phyloP scores from a whole-genome alignment of 2,888 invertebrate genomes.

The Phrixothrix hirtus region DNA sequence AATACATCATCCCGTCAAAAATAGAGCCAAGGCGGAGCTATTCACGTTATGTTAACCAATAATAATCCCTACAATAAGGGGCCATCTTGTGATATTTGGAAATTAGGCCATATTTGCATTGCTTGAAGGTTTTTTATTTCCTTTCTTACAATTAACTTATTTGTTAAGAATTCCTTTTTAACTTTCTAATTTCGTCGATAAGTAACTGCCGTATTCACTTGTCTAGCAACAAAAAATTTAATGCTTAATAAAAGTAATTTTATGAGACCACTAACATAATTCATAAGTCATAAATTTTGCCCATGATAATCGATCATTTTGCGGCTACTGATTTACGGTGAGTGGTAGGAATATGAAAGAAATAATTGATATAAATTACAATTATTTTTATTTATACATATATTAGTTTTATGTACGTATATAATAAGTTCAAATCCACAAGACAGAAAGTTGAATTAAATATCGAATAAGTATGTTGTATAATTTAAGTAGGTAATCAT shows the following conservation, averaged over 20 bases:
- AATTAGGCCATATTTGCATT: constrained; percentile 35
- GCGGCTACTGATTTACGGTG: too few relatives aligned
- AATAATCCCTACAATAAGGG: constrained; percentile 62
- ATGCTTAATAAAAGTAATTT: too few relatives aligned
- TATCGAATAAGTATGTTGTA: constrained; percentile 30
- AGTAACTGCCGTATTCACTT: too few relatives aligned
- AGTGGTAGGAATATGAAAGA: too few relatives aligned
- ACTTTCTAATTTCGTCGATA: too few relatives aligned
- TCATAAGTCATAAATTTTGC: too few relatives aligned
- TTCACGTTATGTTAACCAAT: constrained; percentile 64
- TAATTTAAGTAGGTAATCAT: constrained; percentile 28
- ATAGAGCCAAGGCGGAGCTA: constrained; percentile 63
- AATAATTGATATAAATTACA: constrained; percentile 46
- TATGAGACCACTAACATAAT: too few relatives aligned
- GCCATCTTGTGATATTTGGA: constrained; percentile 60
- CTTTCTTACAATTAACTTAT: background rate
- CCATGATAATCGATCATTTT: too few relatives aligned
- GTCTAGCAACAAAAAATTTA: too few relatives aligned
- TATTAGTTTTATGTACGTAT: constrained; percentile 56
- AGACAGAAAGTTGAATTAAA: constrained; percentile 50
- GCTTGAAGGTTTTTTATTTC: constrained; percentile 19
- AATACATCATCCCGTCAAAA: constrained; percentile 64
- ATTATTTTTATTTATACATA: constrained; percentile 58
- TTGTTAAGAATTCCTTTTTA: too few relatives aligned
- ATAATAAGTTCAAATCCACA: constrained; percentile 57